Conservation (phyloP, 2,113 vertebrate species). For the Sigmodon hispidus region DNA sequence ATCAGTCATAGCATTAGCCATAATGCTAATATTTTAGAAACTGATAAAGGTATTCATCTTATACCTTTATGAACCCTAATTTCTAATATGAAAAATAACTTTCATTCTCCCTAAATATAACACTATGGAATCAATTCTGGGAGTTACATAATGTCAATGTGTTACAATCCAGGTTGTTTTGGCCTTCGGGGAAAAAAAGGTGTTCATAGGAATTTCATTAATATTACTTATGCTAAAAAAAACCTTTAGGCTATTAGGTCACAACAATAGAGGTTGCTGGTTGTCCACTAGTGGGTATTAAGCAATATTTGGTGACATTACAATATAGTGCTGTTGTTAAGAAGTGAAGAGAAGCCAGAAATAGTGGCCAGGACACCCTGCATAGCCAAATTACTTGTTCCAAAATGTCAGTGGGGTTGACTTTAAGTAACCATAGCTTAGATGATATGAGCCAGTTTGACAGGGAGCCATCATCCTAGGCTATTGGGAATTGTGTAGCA, state of each 20-base stretch:
- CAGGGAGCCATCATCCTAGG: neutral
- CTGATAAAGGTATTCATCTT: neutral
- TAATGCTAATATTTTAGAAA: neutral
- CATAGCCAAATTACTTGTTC: neutral
- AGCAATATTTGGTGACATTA: neutral
- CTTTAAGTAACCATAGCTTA: neutral
- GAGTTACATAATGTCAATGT: neutral
- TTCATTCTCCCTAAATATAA: slow-evolving; percentile 1
- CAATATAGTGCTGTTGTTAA: neutral
- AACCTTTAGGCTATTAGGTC: neutral
- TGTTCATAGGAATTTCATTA: neutral
- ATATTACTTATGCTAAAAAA: neutral
- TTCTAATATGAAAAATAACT: neutral
- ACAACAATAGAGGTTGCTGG: neutral
- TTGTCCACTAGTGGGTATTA: neutral
- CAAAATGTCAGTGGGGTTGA: neutral
- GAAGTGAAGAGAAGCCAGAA: neutral
- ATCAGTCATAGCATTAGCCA: neutral
- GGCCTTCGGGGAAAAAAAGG: neutral
- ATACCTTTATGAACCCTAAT: neutral
- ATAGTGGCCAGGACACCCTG: neutral
- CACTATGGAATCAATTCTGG: neutral
- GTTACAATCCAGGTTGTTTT: neutral
- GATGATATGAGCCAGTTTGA: neutral
- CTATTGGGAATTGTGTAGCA: neutral